Percentiles rank a stretch among this genome's conserved stretches.
phyloP scores from a whole-genome alignment of 2,113 vertebrate species.

The Aegithalos caudatus region DNA sequence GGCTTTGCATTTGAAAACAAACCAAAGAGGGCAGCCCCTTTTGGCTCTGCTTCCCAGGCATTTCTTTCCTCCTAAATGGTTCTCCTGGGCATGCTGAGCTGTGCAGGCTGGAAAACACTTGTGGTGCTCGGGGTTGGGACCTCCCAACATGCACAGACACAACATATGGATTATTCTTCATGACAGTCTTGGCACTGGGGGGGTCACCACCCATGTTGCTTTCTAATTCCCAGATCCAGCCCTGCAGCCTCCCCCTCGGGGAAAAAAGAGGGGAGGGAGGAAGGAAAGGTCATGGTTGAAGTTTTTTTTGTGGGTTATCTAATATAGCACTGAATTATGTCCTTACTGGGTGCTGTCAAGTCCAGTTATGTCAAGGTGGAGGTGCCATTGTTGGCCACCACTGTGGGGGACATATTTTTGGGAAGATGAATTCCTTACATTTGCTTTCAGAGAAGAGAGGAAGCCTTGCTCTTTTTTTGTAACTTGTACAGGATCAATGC shows the following conservation, averaged over 20 bases:
- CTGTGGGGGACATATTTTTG: neutral
- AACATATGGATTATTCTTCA: constrained; percentile 60
- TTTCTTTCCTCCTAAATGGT: neutral
- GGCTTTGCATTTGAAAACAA: neutral
- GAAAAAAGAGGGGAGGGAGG: neutral
- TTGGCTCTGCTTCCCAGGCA: neutral
- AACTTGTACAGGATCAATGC: neutral
- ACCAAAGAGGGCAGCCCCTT: neutral
- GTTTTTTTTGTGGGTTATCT: neutral
- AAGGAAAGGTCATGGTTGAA: neutral
- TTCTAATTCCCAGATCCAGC: constrained; percentile 18
- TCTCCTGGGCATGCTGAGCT: constrained; percentile 11
- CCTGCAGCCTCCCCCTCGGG: neutral
- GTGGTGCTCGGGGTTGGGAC: constrained; percentile 36
- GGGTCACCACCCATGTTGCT: constrained; percentile 34
- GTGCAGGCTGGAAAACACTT: constrained; percentile 35
- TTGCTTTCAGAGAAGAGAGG: neutral
- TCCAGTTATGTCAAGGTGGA: neutral
- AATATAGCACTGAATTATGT: neutral
- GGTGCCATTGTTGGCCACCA: neutral
- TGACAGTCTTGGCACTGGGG: constrained; percentile 31
- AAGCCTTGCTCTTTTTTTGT: neutral
- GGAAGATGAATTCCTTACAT: neutral
- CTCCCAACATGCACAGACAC: constrained; percentile 35
- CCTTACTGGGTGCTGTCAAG: constrained; percentile 5